A percentile compares a stretch with the other conserved stretches of the same genome.
These are phyloP conservation scores for Eumaeus atala DNA, from an alignment of 1,140 invertebrate species.

Conservation along the genomic window DNA sequence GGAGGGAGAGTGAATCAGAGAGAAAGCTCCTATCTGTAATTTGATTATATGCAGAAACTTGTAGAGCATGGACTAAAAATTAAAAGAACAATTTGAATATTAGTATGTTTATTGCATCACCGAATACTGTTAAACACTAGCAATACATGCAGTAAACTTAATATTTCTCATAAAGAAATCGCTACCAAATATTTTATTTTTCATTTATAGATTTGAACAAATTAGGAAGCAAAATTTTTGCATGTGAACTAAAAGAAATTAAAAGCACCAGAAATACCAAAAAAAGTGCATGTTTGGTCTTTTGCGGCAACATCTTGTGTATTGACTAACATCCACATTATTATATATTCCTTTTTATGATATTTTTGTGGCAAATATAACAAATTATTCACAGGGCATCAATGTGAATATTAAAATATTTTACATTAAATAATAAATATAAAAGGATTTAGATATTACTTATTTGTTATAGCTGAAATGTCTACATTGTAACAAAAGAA, in stretches of 20 bases:
- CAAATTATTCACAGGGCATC: no score
- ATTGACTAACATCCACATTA: no score
- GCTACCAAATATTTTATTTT: conserved; percentile 6
- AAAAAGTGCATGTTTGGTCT: background rate
- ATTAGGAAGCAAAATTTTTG: background rate
- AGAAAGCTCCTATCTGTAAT: no score
- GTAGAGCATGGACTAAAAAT: conserved; percentile 13
- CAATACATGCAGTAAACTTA: conserved; percentile 52
- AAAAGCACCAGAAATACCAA: background rate
- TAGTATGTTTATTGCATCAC: conserved; percentile 66
- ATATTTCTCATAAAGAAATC: conserved; percentile 21
- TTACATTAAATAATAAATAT: no score
- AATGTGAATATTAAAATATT: no score
- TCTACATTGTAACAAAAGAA: conserved; percentile 18
- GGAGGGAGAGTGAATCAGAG: no score
- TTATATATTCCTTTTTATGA: no score
- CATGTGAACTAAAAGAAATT: background rate
- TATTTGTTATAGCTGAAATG: background rate
- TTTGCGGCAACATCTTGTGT: background rate
- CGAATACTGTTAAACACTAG: conserved; percentile 67
- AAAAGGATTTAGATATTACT: no score
- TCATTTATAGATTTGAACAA: background rate
- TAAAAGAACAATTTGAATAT: conserved; percentile 14
- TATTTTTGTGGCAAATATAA: no score
- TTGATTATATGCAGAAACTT: no score